A percentile compares a stretch with the other conserved stretches of the same genome.
These are phyloP conservation scores for Marisa cornuarietis DNA, from an alignment of 1,140 invertebrate species.

Conservation along the genomic window DNA sequence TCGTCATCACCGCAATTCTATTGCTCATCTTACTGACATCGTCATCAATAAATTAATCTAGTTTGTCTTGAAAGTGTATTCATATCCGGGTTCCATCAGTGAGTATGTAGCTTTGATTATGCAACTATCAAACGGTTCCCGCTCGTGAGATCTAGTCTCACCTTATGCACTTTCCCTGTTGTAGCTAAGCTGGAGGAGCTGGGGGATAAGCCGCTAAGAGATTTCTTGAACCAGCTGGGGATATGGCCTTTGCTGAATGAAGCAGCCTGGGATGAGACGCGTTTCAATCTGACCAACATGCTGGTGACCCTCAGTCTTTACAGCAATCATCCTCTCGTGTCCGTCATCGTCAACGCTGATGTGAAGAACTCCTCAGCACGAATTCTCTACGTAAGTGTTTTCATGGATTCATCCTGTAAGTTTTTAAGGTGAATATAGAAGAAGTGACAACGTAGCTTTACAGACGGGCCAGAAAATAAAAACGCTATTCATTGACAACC, in stretches of 20 bases:
- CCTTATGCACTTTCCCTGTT: background rate
- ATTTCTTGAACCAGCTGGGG: slow-evolving; percentile 40
- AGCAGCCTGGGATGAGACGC: slow-evolving; percentile 48
- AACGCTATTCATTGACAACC: too few relatives aligned
- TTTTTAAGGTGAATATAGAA: too few relatives aligned
- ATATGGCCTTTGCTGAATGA: slow-evolving; percentile 50
- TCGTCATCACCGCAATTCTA: too few relatives aligned
- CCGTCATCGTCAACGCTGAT: slow-evolving; percentile 86
- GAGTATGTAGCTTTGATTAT: background rate
- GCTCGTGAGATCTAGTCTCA: background rate
- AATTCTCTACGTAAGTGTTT: slow-evolving; percentile 4
- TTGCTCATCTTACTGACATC: background rate
- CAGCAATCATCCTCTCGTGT: slow-evolving; percentile 69
- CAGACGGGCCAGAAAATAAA: too few relatives aligned
- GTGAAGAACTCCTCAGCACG: slow-evolving; percentile 80
- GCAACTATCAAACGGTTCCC: too few relatives aligned
- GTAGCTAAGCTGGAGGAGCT: slow-evolving; percentile 39
- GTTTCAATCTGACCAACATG: slow-evolving; percentile 73
- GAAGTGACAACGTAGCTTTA: too few relatives aligned
- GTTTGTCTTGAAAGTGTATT: background rate
- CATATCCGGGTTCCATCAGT: background rate
- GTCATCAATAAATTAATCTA: background rate
- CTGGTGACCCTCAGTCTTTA: slow-evolving; percentile 80
- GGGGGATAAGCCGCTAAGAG: slow-evolving; percentile 33
- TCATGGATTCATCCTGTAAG: too few relatives aligned